Evolutionary conservation across 2,888 invertebrate species (phyloP).

Genomic region (Agonopterix alstromeriana): DNA sequence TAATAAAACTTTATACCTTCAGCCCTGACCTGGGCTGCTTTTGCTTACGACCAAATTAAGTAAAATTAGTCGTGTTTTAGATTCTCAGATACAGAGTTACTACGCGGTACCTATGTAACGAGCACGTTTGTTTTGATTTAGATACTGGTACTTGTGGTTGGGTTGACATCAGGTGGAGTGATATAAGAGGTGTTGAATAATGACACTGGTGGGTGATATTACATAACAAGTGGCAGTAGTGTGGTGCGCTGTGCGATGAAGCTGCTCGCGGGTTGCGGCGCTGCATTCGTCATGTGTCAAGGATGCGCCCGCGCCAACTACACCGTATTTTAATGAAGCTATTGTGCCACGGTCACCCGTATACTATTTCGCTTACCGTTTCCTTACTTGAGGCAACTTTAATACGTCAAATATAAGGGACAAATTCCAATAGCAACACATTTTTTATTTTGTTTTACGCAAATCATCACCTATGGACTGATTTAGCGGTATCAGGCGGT

Average conservation of each 20-base stretch:
- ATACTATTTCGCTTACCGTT: conserved; percentile 15
- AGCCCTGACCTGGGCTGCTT: conserved; percentile 3
- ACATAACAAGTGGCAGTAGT: conserved; percentile 36
- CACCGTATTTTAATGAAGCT: conserved; percentile 43
- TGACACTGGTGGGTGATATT: conserved; percentile 45
- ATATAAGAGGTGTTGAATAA: conserved; percentile 43
- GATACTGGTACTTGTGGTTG: conserved; percentile 8
- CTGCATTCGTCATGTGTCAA: conserved; percentile 53
- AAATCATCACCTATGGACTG: neutral
- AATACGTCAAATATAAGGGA: neutral
- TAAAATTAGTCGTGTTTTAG: conserved; percentile 3
- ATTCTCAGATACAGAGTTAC: neutral
- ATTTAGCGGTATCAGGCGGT: neutral
- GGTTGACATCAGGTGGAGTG: conserved; percentile 22
- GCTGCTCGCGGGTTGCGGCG: conserved; percentile 28
- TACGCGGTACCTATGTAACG: neutral
- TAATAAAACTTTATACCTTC: conserved; percentile 5
- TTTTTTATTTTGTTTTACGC: neutral
- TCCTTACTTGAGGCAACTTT: conserved; percentile 1
- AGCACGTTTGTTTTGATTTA: conserved; percentile 7
- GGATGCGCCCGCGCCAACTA: conserved; percentile 43
- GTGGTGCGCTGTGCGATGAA: conserved; percentile 19
- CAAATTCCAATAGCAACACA: too few relatives aligned
- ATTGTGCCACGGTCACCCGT: conserved; percentile 49
- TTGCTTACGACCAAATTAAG: neutral